These are phyloP conservation scores for Ochlodes sylvanus DNA, from an alignment of 2,888 invertebrate genomes.

Conservation along the genomic window DNA sequence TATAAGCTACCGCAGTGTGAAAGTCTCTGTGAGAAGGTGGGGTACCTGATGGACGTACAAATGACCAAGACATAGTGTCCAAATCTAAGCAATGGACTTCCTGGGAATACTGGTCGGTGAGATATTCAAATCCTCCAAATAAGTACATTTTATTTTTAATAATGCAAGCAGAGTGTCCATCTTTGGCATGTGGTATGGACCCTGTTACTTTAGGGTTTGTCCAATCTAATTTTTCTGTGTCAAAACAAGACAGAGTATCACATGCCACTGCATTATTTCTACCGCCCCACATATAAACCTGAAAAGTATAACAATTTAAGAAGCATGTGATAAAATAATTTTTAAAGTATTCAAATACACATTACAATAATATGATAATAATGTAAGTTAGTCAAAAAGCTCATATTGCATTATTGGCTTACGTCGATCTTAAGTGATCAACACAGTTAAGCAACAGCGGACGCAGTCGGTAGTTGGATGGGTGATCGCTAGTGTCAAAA, in stretches of 20 bases:
- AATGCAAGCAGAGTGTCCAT: slow-evolving; percentile 96
- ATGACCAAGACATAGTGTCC: slow-evolving; percentile 89
- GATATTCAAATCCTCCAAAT: slow-evolving; percentile 96
- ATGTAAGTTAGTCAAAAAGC: too few species aligned
- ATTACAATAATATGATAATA: too few species aligned
- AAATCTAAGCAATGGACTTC: slow-evolving; percentile 91
- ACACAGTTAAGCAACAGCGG: too few species aligned
- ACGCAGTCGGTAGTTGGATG: too few species aligned
- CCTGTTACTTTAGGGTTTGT: slow-evolving; percentile 88
- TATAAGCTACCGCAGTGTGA: slow-evolving; percentile 92
- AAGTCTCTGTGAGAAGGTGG: slow-evolving; percentile 93
- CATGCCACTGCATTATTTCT: slow-evolving; percentile 93
- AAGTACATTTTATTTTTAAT: slow-evolving; percentile 93
- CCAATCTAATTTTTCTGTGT: slow-evolving; percentile 90
- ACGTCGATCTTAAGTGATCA: too few species aligned
- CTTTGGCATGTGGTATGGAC: slow-evolving; percentile 91
- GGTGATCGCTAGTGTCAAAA: too few species aligned
- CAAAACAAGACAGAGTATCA: slow-evolving; percentile 92
- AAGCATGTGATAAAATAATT: too few species aligned
- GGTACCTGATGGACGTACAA: slow-evolving; percentile 85
- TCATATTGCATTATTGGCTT: too few species aligned
- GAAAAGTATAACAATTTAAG: slow-evolving; percentile 38
- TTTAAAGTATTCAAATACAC: too few species aligned
- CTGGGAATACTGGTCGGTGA: slow-evolving; percentile 91
- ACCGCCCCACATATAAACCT: slow-evolving; percentile 96